phyloP scores from a whole-genome alignment of 2,797 vertebrate species.

The Pangasius djambal region DNA sequence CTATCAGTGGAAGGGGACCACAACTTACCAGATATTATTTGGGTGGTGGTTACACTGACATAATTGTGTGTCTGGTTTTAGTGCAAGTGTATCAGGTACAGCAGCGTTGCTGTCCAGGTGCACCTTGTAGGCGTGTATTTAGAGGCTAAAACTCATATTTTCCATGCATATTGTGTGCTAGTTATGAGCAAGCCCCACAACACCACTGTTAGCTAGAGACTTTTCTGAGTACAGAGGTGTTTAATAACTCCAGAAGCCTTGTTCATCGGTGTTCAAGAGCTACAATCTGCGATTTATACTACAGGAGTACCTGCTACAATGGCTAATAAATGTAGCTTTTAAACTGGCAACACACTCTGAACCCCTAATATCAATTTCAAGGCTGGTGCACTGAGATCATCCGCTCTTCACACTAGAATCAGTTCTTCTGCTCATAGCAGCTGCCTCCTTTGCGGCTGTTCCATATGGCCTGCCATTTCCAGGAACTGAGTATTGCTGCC shows the following conservation, averaged over 20 bases:
- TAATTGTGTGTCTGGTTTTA: not conserved
- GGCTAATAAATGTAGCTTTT: not conserved
- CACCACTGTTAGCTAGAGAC: not conserved
- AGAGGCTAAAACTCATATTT: not conserved
- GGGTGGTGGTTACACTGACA: not conserved
- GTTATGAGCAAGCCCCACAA: not conserved
- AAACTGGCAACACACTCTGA: not conserved
- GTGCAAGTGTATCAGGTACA: not conserved
- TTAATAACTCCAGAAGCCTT: not conserved
- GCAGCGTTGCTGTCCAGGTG: not conserved
- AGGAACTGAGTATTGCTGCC: constrained; percentile 44
- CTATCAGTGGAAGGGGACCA: not conserved
- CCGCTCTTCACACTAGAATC: constrained; percentile 40
- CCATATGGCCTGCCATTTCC: constrained; percentile 47
- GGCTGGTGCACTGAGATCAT: constrained; percentile 37
- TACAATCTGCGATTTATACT: not conserved
- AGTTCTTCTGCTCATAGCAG: constrained; percentile 43
- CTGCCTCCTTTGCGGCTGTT: constrained; percentile 55
- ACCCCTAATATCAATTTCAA: constrained; percentile 34
- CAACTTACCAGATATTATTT: not conserved
- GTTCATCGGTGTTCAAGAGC: not conserved
- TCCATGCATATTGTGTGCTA: not conserved
- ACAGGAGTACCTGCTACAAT: not conserved
- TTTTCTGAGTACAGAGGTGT: not conserved
- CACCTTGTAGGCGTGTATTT: not conserved